These are phyloP conservation scores for Sterna hirundo DNA, from an alignment of 2,113 vertebrate genomes.

Conservation along the genomic window DNA sequence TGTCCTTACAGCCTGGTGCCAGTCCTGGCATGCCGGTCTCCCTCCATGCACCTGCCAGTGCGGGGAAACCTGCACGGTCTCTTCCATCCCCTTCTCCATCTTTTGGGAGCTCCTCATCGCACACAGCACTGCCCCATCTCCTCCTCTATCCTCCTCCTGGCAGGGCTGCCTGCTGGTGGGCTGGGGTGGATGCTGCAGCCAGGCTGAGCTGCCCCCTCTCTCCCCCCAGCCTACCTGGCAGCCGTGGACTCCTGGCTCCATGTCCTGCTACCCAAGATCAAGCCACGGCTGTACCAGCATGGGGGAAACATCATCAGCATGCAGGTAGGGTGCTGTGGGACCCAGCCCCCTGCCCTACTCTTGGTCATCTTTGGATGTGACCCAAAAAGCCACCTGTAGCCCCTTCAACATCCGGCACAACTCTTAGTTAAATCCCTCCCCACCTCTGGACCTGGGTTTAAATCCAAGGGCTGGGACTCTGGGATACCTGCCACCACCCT, in stretches of 20 bases:
- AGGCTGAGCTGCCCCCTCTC: background rate
- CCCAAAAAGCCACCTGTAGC: background rate
- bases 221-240: constrained; percentile 82
- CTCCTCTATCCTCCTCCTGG: background rate
- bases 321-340: constrained; percentile 77
- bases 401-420: background rate
- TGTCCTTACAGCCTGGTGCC: background rate
- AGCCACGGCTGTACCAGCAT: constrained; percentile 85
- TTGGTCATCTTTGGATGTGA: background rate
- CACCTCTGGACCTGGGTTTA: background rate
- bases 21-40: accelerated
- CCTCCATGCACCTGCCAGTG: background rate
- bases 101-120: background rate
- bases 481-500: background rate
- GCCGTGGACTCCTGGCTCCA: constrained; percentile 90
- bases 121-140: accelerated
- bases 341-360: background rate
- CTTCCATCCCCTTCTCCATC: background rate
- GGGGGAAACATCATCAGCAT: constrained; percentile 94
- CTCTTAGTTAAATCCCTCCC: background rate
- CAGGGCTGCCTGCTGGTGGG: background rate
- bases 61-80: background rate
- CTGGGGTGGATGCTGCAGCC: background rate
- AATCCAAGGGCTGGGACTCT: background rate
- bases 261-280: constrained; percentile 88